These are phyloP conservation scores for Antheraea assamensis DNA, from an alignment of 2,888 invertebrate genomes.

Conservation along the genomic window DNA sequence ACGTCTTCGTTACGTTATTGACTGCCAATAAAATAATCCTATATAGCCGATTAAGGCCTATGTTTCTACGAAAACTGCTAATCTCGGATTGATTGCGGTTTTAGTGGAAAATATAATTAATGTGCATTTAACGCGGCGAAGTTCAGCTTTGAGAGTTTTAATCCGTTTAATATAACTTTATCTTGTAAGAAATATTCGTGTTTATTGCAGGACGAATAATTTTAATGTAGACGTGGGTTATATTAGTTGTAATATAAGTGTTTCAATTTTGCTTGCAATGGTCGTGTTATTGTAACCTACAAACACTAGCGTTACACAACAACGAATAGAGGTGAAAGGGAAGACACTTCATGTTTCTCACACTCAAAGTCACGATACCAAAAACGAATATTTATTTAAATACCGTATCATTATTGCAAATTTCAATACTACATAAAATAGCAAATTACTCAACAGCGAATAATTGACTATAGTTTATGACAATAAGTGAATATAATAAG, in stretches of 20 bases:
- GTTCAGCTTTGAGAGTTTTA: background rate
- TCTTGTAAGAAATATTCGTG: background rate
- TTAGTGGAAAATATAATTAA: constrained; percentile 9
- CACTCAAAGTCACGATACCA: too few species aligned
- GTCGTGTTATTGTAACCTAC: too few species aligned
- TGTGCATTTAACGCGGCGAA: constrained; percentile 10
- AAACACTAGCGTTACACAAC: too few species aligned
- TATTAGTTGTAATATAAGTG: too few species aligned
- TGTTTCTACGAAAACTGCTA: constrained; percentile 12
- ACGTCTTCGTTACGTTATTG: background rate
- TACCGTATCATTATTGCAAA: too few species aligned
- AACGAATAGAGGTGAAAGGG: too few species aligned
- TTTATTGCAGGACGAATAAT: background rate
- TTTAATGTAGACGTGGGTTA: background rate
- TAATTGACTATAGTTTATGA: too few species aligned
- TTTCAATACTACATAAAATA: too few species aligned
- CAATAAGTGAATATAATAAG: too few species aligned
- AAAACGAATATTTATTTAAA: too few species aligned
- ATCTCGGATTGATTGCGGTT: constrained; percentile 7
- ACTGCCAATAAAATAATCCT: background rate
- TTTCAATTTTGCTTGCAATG: background rate
- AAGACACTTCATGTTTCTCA: too few species aligned
- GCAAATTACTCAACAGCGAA: too few species aligned
- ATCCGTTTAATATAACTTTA: background rate
- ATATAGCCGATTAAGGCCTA: background rate